phyloP scores from a whole-genome alignment of 2,797 vertebrate genomes.

The Sebastes wilsoni region DNA sequence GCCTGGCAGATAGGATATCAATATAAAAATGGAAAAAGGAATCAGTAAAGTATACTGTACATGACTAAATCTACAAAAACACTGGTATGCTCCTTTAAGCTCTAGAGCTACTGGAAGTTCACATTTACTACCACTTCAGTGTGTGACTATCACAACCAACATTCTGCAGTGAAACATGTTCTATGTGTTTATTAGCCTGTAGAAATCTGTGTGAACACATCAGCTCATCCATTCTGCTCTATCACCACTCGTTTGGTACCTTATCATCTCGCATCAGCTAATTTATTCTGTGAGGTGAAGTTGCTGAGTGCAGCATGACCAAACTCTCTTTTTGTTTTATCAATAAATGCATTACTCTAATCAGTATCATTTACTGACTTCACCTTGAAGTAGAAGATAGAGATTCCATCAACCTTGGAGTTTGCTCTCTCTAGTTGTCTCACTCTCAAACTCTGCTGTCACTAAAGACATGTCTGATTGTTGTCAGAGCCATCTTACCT shows the following conservation, averaged over 20 bases:
- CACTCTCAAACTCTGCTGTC: neutral
- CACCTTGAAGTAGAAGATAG: neutral
- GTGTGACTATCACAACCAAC: neutral
- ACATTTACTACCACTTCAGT: neutral
- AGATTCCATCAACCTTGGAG: slow-evolving; percentile 7
- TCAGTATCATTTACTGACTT: slow-evolving; percentile 24
- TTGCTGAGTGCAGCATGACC: neutral
- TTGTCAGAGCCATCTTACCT: neutral
- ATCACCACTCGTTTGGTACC: neutral
- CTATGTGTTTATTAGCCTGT: neutral
- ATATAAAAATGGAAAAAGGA: neutral
- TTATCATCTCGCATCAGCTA: neutral
- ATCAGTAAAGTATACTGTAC: neutral
- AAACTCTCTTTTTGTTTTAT: neutral
- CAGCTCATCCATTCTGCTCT: neutral
- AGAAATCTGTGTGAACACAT: neutral
- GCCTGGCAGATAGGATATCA: neutral
- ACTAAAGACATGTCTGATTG: neutral
- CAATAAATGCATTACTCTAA: neutral
- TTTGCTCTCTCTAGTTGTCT: slow-evolving; percentile 6
- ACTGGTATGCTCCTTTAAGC: neutral
- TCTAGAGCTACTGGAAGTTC: neutral
- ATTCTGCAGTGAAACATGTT: neutral
- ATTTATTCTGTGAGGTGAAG: neutral
- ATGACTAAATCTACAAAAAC: neutral